These are phyloP conservation scores for Popillia japonica DNA, from an alignment of 1,140 invertebrate genomes.

Conservation along the genomic window DNA sequence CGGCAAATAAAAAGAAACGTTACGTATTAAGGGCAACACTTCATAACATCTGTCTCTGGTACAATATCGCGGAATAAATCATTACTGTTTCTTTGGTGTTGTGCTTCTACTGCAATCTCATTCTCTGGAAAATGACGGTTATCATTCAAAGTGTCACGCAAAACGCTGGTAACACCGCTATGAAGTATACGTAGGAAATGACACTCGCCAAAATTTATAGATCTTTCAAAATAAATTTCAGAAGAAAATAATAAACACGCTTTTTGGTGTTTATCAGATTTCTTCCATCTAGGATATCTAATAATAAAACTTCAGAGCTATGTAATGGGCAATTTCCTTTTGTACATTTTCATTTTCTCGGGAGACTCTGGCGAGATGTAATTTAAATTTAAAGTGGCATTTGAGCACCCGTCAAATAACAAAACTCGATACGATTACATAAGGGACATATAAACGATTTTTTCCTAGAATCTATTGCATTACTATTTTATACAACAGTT, in stretches of 20 bases:
- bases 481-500: too few species aligned
- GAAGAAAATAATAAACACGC: neutral
- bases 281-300: neutral
- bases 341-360: neutral
- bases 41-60: constrained; percentile 25
- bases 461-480: too few species aligned
- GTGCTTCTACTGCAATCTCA: constrained; percentile 29
- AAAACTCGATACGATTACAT: too few species aligned
- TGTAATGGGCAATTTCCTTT: neutral
- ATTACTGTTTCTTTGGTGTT: constrained; percentile 20
- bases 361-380: neutral
- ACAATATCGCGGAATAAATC: constrained; percentile 30
- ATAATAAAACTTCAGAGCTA: neutral
- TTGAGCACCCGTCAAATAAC: too few species aligned
- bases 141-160: constrained; percentile 36
- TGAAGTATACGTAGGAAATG: constrained; percentile 27
- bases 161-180: constrained; percentile 17
- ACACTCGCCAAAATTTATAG: neutral
- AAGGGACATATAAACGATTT: too few species aligned
- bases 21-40: constrained; percentile 2
- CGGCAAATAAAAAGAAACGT: constrained; percentile 21
- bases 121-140: constrained; percentile 36
- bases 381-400: neutral
- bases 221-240: constrained; percentile 25
- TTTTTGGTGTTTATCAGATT: neutral